Evolutionary conservation across 2,888 invertebrate species (phyloP).

Genomic region (Trisateles emortualis): DNA sequence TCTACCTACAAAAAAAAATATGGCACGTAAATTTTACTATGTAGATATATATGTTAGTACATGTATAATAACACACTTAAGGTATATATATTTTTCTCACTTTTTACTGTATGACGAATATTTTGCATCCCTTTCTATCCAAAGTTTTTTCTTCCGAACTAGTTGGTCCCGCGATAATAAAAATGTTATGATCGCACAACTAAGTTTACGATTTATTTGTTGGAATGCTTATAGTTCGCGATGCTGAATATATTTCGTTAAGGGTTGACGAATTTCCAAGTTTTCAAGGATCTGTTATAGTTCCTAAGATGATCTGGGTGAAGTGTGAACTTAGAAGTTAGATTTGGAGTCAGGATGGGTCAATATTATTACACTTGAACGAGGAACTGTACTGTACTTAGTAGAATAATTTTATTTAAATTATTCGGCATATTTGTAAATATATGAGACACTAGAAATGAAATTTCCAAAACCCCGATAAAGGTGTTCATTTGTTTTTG

Average conservation of each 20-base stretch:
- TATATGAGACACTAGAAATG: no score
- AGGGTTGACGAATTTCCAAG: constrained; percentile 30
- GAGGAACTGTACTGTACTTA: no score
- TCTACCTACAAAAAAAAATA: no score
- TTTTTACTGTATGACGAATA: constrained; percentile 12
- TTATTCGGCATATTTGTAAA: no score
- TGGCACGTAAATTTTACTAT: no score
- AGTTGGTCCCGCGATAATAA: constrained; percentile 69
- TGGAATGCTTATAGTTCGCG: constrained; percentile 60
- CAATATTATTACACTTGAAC: no score
- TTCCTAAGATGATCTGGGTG: constrained; percentile 17
- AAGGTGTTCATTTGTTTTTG: no score
- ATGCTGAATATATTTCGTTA: constrained; percentile 51
- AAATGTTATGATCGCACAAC: constrained; percentile 76
- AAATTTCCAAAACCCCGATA: no score
- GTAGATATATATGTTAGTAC: no score
- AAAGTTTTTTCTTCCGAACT: constrained; percentile 54
- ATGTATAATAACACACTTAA: no score
- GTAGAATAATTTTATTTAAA: no score
- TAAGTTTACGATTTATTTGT: constrained; percentile 80
- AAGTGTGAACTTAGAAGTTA: no score
- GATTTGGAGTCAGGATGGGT: neutral
- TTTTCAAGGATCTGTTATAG: constrained; percentile 34
- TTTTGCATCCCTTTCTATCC: constrained; percentile 38
- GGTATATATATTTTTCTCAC: constrained; percentile 24